Conservation (phyloP, 53 echinoderm and acorn worm genomes). For the Holothuria scabra region DNA sequence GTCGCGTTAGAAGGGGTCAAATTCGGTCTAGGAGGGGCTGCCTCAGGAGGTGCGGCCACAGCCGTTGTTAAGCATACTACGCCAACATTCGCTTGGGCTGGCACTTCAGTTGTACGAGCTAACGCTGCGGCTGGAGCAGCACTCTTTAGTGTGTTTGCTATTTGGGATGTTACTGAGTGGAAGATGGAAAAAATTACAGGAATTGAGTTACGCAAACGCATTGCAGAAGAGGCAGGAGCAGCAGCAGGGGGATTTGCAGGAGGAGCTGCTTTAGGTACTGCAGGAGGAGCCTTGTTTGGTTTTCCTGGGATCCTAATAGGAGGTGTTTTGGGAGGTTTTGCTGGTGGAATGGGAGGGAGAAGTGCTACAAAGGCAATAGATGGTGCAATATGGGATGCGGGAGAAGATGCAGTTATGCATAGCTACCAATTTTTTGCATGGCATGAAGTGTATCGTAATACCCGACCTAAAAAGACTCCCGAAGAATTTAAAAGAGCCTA, state of each 20-base stretch:
- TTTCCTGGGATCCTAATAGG: not conserved
- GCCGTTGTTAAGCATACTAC: not conserved
- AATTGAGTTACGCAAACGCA: not conserved
- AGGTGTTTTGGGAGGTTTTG: not conserved
- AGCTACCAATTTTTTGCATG: constrained; percentile 1
- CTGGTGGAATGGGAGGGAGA: not conserved
- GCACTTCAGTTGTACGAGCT: not conserved
- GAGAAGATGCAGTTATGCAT: too few relatives aligned
- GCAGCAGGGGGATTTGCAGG: not conserved
- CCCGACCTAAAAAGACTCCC: not conserved
- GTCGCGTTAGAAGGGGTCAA: not conserved
- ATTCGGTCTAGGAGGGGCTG: not conserved
- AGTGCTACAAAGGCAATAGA: not conserved
- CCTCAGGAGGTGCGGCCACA: not conserved
- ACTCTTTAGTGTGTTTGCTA: not conserved
- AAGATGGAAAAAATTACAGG: not conserved
- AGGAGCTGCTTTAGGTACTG: not conserved
- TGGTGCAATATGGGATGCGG: not conserved
- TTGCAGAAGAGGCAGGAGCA: not conserved
- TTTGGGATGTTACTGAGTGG: not conserved
- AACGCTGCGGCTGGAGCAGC: not conserved
- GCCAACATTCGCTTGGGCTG: too few relatives aligned
- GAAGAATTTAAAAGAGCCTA: not conserved
- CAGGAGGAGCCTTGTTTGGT: too few relatives aligned
- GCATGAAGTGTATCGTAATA: not conserved